These are phyloP conservation scores for Drosophila gunungcola DNA, from an alignment of 1,140 invertebrate species.

Conservation along the genomic window DNA sequence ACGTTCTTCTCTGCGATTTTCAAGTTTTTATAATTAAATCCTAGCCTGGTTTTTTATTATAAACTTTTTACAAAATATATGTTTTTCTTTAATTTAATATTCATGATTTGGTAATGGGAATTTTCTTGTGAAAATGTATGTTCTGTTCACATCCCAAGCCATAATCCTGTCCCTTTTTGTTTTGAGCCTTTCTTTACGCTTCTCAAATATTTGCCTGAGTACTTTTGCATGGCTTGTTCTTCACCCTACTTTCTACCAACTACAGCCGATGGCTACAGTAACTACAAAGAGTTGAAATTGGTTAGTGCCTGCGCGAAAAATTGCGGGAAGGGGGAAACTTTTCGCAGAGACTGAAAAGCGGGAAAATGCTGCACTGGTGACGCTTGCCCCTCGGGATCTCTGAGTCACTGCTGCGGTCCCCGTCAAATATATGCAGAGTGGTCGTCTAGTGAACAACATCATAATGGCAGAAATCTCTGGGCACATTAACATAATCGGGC, in stretches of 20 bases:
- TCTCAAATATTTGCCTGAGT: constrained; percentile 23
- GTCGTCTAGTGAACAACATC: constrained; percentile 70
- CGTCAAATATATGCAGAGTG: constrained; percentile 77
- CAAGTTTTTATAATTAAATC: no score
- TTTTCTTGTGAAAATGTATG: neutral
- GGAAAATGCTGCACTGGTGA: constrained; percentile 44
- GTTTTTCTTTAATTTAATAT: no score
- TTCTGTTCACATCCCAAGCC: no score
- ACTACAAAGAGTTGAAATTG: constrained; percentile 28
- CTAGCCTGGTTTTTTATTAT: no score
- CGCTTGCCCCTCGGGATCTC: constrained; percentile 22
- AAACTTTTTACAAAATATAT: no score
- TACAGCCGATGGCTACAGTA: constrained; percentile 33
- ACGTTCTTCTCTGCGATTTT: no score
- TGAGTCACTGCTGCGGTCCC: constrained; percentile 28
- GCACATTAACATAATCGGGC: constrained; percentile 79
- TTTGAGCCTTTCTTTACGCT: constrained; percentile 6
- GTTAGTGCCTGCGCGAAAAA: constrained; percentile 13
- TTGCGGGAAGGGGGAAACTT: constrained; percentile 1
- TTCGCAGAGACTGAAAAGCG: constrained; percentile 15
- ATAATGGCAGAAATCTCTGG: constrained; percentile 72
- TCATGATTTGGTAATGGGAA: neutral
- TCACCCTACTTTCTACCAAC: constrained; percentile 14
- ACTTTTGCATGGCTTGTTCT: constrained; percentile 26
- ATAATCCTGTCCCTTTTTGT: constrained; percentile 1